Conservation (phyloP, 2,797 vertebrate genomes). For the Notoglanidium macrostoma region DNA sequence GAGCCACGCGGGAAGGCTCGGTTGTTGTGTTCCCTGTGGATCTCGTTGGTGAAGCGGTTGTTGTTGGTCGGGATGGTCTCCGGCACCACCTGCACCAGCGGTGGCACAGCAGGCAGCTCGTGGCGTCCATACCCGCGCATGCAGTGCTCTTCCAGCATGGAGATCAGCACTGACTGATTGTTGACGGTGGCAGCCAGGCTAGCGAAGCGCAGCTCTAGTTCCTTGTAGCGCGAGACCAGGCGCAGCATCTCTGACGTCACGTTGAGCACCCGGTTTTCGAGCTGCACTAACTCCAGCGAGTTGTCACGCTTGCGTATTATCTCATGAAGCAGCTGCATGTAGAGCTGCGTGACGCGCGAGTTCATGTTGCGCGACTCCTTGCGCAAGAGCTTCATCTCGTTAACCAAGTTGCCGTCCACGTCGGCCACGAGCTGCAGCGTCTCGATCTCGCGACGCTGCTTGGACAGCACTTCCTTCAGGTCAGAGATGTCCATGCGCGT, state of each 20-base stretch:
- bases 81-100: conserved; percentile 95
- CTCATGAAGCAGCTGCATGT: conserved; percentile 98
- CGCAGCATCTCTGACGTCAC: conserved; percentile 94
- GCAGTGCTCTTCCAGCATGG: conserved; percentile 91
- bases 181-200: conserved; percentile 89
- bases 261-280: conserved; percentile 96
- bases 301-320: conserved; percentile 98
- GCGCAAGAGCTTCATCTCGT: conserved; percentile 94
- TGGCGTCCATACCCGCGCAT: conserved; percentile 80
- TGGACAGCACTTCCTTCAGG: conserved; percentile 88
- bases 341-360: conserved; percentile 96
- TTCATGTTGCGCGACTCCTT: conserved; percentile 99
- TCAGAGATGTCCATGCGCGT: conserved; percentile 95
- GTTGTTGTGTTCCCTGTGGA: conserved; percentile 86
- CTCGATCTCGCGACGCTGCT: conserved; percentile 93
- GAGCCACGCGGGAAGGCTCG: conserved; percentile 83
- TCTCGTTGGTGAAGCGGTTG: conserved; percentile 90
- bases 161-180: conserved; percentile 93
- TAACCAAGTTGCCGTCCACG: conserved; percentile 95
- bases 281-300: conserved; percentile 91
- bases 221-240: conserved; percentile 90
- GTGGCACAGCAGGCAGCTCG: conserved; percentile 84
- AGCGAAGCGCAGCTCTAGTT: conserved; percentile 87
- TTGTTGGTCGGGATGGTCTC: conserved; percentile 86
- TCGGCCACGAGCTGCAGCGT: conserved; percentile 93